Evolutionary conservation across 2,888 invertebrate genomes (phyloP).

Genomic region (Pollenia amentaria): DNA sequence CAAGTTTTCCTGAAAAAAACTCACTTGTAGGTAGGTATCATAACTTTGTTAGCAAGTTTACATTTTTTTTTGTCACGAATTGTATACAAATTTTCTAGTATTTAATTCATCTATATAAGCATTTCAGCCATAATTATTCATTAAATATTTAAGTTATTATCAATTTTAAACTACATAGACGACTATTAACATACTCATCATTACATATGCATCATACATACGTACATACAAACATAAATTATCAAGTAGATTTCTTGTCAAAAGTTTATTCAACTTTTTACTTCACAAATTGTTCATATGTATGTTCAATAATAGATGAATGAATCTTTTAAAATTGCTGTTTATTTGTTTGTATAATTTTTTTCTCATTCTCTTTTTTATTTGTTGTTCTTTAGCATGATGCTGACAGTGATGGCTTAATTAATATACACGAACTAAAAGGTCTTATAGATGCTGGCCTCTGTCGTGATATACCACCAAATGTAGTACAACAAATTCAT

Average conservation of each 20-base stretch:
- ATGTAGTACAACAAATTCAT: conserved; percentile 89
- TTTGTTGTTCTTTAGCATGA: conserved; percentile 87
- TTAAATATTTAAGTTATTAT: not conserved
- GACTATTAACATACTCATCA: not conserved
- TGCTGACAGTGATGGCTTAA: conserved; percentile 88
- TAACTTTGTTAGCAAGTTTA: too few relatives aligned
- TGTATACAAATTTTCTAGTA: not conserved
- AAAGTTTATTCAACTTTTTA: conserved; percentile 47
- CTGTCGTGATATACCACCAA: conserved; percentile 88
- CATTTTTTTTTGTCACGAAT: conserved; percentile 9
- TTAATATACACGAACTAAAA: conserved; percentile 88
- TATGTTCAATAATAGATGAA: not conserved
- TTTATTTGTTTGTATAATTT: not conserved
- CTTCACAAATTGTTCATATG: not conserved
- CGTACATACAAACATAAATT: too few relatives aligned
- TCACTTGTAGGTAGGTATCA: too few relatives aligned
- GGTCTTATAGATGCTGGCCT: conserved; percentile 81
- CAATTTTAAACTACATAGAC: not conserved
- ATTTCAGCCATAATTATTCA: not conserved
- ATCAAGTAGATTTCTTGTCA: not conserved
- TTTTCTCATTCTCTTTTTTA: conserved; percentile 11
- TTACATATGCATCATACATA: too few relatives aligned
- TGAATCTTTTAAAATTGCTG: not conserved
- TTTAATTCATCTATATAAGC: not conserved
- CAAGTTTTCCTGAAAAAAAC: too few relatives aligned